A percentile compares a stretch with the other conserved stretches of the same genome.
These are phyloP conservation scores for Drosophila albomicans DNA, from an alignment of 1,140 invertebrate species.

Conservation along the genomic window DNA sequence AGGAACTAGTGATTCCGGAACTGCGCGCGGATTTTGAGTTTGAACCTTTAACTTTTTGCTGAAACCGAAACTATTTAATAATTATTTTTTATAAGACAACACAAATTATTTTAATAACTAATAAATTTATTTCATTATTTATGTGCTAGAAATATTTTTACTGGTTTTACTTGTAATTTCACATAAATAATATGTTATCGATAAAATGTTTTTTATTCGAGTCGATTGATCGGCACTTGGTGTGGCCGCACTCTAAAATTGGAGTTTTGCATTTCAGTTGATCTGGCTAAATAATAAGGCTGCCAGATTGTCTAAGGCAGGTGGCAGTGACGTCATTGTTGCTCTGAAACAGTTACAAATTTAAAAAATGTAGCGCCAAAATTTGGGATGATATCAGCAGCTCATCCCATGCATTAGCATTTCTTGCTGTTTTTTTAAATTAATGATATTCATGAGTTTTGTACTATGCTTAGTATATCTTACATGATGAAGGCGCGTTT, in stretches of 20 bases:
- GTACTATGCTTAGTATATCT: slow-evolving; percentile 40
- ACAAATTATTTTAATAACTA: too few species aligned
- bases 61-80: too few species aligned
- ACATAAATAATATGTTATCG: background rate
- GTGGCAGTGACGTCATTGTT: slow-evolving; percentile 2
- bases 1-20: background rate
- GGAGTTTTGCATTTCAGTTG: background rate
- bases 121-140: too few species aligned
- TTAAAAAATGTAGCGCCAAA: slow-evolving; percentile 26
- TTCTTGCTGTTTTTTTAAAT: slow-evolving; percentile 56
- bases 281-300: slow-evolving; percentile 1
- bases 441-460: slow-evolving; percentile 82
- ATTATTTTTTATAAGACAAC: too few species aligned
- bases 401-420: slow-evolving; percentile 43
- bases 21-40: too few species aligned
- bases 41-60: too few species aligned
- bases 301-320: slow-evolving; percentile 1
- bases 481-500: slow-evolving; percentile 64
- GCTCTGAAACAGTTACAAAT: slow-evolving; percentile 2
- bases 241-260: background rate
- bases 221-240: background rate
- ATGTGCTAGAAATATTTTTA: too few species aligned
- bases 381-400: slow-evolving; percentile 22
- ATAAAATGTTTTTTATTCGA: slow-evolving; percentile 6
- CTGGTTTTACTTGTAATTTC: too few species aligned